A percentile compares a stretch with the other conserved stretches of the same genome.
Conservation (phyloP, 2,113 vertebrate species). For the Crotalus tigris region DNA sequence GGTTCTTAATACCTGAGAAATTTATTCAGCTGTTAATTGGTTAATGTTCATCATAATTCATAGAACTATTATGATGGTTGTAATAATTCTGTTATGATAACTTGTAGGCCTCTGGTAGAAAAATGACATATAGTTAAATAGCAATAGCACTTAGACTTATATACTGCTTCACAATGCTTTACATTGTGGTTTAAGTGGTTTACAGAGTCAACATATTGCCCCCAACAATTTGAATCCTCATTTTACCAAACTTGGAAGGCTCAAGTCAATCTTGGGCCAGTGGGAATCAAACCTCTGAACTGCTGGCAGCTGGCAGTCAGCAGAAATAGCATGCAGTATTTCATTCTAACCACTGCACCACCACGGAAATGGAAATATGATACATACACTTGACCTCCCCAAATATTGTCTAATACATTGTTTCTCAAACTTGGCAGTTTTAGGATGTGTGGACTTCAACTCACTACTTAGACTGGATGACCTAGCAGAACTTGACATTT, state of each 20-base stretch:
- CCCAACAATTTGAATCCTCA: too few relatives aligned
- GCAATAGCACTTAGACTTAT: too few relatives aligned
- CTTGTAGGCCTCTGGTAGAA: background rate
- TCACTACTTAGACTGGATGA: background rate
- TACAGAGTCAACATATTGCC: too few relatives aligned
- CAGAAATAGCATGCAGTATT: too few relatives aligned
- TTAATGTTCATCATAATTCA: background rate
- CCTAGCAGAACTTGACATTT: background rate
- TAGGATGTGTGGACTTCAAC: background rate
- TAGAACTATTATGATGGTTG: background rate
- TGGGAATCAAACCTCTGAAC: too few relatives aligned
- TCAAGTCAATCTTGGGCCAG: too few relatives aligned
- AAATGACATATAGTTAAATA: background rate
- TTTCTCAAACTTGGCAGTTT: background rate
- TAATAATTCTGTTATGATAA: background rate
- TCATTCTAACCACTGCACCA: too few relatives aligned
- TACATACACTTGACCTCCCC: background rate
- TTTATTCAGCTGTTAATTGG: background rate
- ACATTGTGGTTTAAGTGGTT: too few relatives aligned
- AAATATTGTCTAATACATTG: background rate
- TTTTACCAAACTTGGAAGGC: too few relatives aligned
- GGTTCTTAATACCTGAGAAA: background rate
- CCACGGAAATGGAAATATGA: background rate
- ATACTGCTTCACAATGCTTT: too few relatives aligned
- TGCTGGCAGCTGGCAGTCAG: too few relatives aligned